A percentile compares a stretch with the other conserved stretches of the same genome.
Conservation (phyloP, 1,140 invertebrate genomes). For the Proctacanthus coquilletti region DNA sequence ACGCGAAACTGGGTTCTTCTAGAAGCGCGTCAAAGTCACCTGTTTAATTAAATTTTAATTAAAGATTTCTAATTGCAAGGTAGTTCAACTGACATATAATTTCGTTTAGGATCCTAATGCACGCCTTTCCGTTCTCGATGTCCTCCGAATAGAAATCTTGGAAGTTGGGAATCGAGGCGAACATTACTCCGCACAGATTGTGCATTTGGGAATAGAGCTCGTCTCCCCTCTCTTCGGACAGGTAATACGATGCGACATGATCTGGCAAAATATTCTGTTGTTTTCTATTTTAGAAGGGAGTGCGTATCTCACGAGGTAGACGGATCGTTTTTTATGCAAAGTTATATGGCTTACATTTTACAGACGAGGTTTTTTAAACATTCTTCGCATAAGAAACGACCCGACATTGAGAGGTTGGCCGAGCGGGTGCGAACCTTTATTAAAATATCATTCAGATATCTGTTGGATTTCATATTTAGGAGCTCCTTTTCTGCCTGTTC, state of each 20-base stretch:
- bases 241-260: slow-evolving; percentile 88
- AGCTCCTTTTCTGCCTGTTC: slow-evolving; percentile 80
- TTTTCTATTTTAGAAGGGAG: too few species aligned
- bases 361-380: too few species aligned
- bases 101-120: slow-evolving; percentile 93
- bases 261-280: slow-evolving; percentile 88
- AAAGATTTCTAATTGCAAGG: not conserved
- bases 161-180: slow-evolving; percentile 96
- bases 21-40: slow-evolving; percentile 81
- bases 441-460: slow-evolving; percentile 28
- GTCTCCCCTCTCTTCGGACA: slow-evolving; percentile 53
- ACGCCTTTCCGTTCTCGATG: slow-evolving; percentile 92
- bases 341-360: too few species aligned
- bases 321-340: slow-evolving; percentile 15
- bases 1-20: slow-evolving; percentile 74
- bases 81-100: slow-evolving; percentile 50
- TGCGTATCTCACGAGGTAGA: not conserved
- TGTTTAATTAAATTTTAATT: slow-evolving; percentile 4
- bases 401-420: too few species aligned
- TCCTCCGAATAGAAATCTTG: slow-evolving; percentile 98
- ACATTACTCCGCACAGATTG: slow-evolving; percentile 88
- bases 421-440: slow-evolving; percentile 20
- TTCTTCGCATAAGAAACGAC: too few species aligned
- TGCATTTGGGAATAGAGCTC: slow-evolving; percentile 90
- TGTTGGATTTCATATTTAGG: slow-evolving; percentile 59